Percentiles rank a stretch among this genome's conserved stretches.
Evolutionary conservation across 1,140 invertebrate genomes (phyloP).

Genomic region (Nasonia longicornis): DNA sequence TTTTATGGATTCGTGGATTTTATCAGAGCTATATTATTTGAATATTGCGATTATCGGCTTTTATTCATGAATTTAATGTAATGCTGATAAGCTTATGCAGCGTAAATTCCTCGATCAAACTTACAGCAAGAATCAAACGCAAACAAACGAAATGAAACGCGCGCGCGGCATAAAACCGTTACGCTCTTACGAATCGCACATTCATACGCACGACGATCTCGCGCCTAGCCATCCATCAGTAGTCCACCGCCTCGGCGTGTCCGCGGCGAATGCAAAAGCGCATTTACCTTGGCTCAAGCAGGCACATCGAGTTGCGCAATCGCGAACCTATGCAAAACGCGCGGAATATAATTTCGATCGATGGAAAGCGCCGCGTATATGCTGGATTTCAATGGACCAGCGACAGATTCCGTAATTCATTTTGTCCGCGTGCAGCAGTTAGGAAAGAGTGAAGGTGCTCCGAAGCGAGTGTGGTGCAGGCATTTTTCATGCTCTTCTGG

Average conservation of each 20-base stretch:
- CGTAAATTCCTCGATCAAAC: too few relatives aligned
- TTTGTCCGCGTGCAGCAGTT: not conserved
- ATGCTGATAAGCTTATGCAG: too few relatives aligned
- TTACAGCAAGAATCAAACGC: not conserved
- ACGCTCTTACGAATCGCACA: not conserved
- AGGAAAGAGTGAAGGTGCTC: not conserved
- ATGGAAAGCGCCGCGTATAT: not conserved
- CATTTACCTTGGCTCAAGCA: too few relatives aligned
- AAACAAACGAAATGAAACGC: not conserved
- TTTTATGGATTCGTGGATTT: too few relatives aligned
- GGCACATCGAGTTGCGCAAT: not conserved
- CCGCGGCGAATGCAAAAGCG: not conserved
- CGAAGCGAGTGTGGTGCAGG: not conserved
- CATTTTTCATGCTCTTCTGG: not conserved
- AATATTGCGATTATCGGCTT: too few relatives aligned
- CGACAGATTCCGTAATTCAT: slow-evolving; percentile 6
- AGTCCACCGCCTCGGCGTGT: not conserved
- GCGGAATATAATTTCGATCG: slow-evolving; percentile 15
- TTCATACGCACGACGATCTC: not conserved
- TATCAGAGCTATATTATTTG: too few relatives aligned
- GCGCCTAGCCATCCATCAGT: slow-evolving; percentile 7
- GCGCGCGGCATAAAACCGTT: not conserved
- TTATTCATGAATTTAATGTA: too few relatives aligned
- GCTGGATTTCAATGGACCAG: not conserved
- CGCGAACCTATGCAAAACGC: not conserved